These are phyloP conservation scores for Clinocottus analis DNA, from an alignment of 2,113 vertebrate species.

Conservation along the genomic window DNA sequence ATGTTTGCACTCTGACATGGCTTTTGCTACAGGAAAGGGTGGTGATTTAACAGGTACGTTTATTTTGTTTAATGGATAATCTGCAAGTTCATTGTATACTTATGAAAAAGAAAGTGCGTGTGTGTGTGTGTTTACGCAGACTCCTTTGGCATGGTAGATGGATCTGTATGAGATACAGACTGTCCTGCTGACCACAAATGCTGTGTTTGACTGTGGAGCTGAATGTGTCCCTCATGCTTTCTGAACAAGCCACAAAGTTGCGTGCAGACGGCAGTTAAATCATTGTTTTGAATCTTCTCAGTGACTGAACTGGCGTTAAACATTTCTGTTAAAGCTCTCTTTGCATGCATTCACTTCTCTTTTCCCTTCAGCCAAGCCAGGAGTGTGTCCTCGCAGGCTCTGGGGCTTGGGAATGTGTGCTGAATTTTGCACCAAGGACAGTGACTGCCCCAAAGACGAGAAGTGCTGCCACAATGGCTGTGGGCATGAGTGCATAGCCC, in stretches of 20 bases:
- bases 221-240: slow-evolving; percentile 78
- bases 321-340: neutral
- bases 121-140: slow-evolving; percentile 68
- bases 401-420: slow-evolving; percentile 73
- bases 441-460: slow-evolving; percentile 72
- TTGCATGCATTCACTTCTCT: slow-evolving; percentile 1
- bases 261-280: slow-evolving; percentile 17
- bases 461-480: slow-evolving; percentile 86
- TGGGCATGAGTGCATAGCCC: slow-evolving; percentile 78
- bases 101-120: neutral
- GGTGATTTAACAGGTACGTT: slow-evolving; percentile 36
- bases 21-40: neutral
- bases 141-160: no score
- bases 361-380: slow-evolving; percentile 71
- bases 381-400: slow-evolving; percentile 57
- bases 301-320: slow-evolving; percentile 11
- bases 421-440: slow-evolving; percentile 78
- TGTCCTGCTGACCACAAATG: slow-evolving; percentile 72
- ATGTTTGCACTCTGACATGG: slow-evolving; percentile 25
- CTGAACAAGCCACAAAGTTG: slow-evolving; percentile 58
- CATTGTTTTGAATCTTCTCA: neutral
- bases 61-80: slow-evolving; percentile 4
- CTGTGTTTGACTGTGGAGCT: slow-evolving; percentile 71
- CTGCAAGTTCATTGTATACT: neutral
- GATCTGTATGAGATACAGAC: no score